Conservation (phyloP, 2,888 invertebrate species). For the Beris morrisii region DNA sequence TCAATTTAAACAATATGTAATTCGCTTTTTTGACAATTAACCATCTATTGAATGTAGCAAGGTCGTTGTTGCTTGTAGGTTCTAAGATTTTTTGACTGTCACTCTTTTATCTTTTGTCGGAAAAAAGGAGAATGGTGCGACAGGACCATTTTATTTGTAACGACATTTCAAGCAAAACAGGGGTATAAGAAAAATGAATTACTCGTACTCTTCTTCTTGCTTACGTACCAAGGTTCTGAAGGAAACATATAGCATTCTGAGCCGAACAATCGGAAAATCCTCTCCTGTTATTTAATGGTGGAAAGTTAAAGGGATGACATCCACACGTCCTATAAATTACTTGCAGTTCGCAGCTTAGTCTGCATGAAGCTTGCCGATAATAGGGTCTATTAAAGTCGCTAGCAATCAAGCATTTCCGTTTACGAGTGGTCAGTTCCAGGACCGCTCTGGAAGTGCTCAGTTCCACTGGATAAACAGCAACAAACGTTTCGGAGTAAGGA, state of each 20-base stretch:
- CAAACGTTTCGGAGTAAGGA: slow-evolving; percentile 52
- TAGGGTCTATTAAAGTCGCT: slow-evolving; percentile 47
- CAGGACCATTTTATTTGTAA: no score
- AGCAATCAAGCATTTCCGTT: slow-evolving; percentile 52
- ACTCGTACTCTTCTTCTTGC: no score
- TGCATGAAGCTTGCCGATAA: slow-evolving; percentile 53
- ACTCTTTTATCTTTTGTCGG: no score
- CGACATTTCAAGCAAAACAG: no score
- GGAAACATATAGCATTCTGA: slow-evolving; percentile 50
- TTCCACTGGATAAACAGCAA: slow-evolving; percentile 52
- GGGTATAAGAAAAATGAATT: no score
- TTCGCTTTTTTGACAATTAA: no score
- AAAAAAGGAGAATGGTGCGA: no score
- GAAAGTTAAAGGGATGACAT: slow-evolving; percentile 53
- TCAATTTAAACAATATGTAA: no score
- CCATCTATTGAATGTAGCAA: no score
- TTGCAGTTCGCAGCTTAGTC: slow-evolving; percentile 49
- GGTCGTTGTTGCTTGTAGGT: no score
- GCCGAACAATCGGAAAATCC: slow-evolving; percentile 48
- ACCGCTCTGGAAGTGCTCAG: slow-evolving; percentile 52
- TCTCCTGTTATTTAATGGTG: slow-evolving; percentile 43
- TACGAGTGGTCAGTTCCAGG: slow-evolving; percentile 48
- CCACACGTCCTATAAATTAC: slow-evolving; percentile 49
- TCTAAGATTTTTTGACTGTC: no score
- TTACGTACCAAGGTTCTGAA: slow-evolving; percentile 49